These are phyloP conservation scores for Drosophila atripex DNA, from an alignment of 2,888 invertebrate genomes.

Conservation along the genomic window DNA sequence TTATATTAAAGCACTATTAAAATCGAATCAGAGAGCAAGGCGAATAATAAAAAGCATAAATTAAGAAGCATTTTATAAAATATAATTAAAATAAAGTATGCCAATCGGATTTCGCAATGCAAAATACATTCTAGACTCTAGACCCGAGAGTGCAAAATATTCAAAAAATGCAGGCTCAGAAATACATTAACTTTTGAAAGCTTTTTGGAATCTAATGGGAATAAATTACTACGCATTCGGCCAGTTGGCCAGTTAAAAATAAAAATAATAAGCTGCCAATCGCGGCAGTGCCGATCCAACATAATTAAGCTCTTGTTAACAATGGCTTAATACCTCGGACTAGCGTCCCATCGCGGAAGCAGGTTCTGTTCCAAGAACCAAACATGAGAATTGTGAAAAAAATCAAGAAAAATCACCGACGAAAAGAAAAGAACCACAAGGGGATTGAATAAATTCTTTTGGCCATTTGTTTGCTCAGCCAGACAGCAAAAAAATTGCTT, in stretches of 20 bases:
- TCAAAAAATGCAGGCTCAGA: neutral
- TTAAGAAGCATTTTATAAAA: neutral
- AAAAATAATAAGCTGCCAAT: slow-evolving; percentile 29
- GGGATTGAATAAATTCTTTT: slow-evolving; percentile 20
- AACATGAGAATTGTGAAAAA: neutral
- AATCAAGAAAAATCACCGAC: slow-evolving; percentile 36
- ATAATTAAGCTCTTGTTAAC: slow-evolving; percentile 59
- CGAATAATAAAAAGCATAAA: slow-evolving; percentile 1
- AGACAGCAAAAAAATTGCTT: slow-evolving; percentile 59
- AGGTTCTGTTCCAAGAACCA: slow-evolving; percentile 22
- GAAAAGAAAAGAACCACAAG: slow-evolving; percentile 13
- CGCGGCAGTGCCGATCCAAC: slow-evolving; percentile 22
- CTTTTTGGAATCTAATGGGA: slow-evolving; percentile 15
- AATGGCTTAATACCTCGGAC: slow-evolving; percentile 48
- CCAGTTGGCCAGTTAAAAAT: slow-evolving; percentile 20
- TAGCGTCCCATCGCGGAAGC: slow-evolving; percentile 42
- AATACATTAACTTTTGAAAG: neutral
- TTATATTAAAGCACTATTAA: slow-evolving; percentile 1
- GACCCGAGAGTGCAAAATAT: slow-evolving; percentile 9
- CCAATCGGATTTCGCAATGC: neutral
- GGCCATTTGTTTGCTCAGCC: slow-evolving; percentile 27
- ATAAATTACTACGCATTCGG: slow-evolving; percentile 37
- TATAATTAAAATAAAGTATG: slow-evolving; percentile 1
- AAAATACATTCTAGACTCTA: neutral
- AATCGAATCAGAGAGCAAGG: slow-evolving; percentile 2